phyloP scores from a whole-genome alignment of 2,888 invertebrate species.

The Drosophila parthenogenetica region DNA sequence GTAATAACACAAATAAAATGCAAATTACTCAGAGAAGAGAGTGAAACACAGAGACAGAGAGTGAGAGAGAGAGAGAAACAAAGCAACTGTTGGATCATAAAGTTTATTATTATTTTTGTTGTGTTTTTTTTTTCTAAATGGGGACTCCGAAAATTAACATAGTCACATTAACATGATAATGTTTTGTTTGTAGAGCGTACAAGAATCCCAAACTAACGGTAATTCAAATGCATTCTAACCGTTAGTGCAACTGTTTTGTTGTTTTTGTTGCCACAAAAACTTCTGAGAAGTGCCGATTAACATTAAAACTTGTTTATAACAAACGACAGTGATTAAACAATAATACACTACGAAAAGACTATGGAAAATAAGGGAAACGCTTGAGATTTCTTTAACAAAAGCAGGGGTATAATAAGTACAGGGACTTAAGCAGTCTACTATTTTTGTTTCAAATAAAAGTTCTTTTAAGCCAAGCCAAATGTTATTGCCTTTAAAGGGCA shows the following conservation, averaged over 20 bases:
- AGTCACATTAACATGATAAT: constrained; percentile 28
- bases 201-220: constrained; percentile 57
- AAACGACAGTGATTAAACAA: neutral
- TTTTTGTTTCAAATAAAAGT: neutral
- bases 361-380: too few relatives aligned
- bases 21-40: constrained; percentile 35
- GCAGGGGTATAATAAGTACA: too few relatives aligned
- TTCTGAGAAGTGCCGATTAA: constrained; percentile 34
- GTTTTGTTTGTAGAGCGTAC: constrained; percentile 29
- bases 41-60: neutral
- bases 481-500: neutral
- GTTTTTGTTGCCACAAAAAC: constrained; percentile 1
- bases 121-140: constrained; percentile 5
- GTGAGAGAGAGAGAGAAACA: constrained; percentile 19
- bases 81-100: constrained; percentile 50
- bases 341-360: too few relatives aligned
- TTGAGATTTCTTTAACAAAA: too few relatives aligned
- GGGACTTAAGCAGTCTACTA: too few relatives aligned
- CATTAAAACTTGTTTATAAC: neutral
- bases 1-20: constrained; percentile 57
- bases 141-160: constrained; percentile 43
- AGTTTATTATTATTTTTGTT: constrained; percentile 1
- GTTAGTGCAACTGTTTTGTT: constrained; percentile 45
- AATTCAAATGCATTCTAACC: constrained; percentile 63
- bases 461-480: neutral